Conservation (phyloP, 2,113 vertebrate genomes). For the Connochaetes taurinus region DNA sequence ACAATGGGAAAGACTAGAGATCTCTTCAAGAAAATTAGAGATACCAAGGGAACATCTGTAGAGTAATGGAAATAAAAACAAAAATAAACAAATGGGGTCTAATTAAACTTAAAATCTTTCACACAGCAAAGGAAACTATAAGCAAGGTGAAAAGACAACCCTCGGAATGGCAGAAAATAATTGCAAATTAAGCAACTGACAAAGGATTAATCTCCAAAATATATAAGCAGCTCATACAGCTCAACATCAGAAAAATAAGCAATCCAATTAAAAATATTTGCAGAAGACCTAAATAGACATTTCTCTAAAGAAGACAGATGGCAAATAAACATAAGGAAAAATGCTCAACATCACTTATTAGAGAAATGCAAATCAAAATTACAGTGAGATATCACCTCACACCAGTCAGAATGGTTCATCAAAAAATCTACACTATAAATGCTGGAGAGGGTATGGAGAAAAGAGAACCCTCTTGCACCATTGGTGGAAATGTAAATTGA, state of each 20-base stretch:
- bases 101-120: neutral
- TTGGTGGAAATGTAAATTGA: neutral
- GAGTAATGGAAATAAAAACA: neutral
- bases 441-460: neutral
- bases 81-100: neutral
- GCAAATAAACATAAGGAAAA: neutral
- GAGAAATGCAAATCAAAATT: no score
- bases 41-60: neutral
- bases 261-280: neutral
- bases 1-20: no score
- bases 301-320: neutral
- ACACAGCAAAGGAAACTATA: neutral
- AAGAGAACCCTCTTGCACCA: neutral
- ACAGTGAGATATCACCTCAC: neutral
- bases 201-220: neutral
- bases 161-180: neutral
- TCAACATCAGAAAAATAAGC: neutral
- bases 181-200: neutral
- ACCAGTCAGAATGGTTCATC: neutral
- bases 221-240: neutral
- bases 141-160: neutral
- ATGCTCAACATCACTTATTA: neutral
- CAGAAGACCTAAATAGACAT: neutral
- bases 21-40: no score
- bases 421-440: neutral